phyloP scores from a whole-genome alignment of 2,888 invertebrate species.

The Cryptus viduatorius region DNA sequence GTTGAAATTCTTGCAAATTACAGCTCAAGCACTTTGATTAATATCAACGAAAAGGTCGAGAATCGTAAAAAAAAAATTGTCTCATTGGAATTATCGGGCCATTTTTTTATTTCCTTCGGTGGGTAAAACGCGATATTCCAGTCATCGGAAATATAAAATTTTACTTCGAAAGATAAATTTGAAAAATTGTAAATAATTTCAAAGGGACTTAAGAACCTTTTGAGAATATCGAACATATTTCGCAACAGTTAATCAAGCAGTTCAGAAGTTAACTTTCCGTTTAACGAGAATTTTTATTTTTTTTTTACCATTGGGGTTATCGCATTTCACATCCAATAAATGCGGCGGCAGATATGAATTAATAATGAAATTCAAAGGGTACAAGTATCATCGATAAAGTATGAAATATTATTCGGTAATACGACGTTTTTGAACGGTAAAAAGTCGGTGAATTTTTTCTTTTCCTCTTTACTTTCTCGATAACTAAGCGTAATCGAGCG shows the following conservation, averaged over 20 bases:
- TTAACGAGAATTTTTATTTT: neutral
- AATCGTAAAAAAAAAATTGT: neutral
- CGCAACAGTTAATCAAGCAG: neutral
- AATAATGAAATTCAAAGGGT: neutral
- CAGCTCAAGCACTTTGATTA: constrained; percentile 17
- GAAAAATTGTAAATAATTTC: too few relatives aligned
- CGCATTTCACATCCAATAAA: neutral
- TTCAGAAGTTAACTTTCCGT: neutral
- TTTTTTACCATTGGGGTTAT: neutral
- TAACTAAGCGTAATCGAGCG: neutral
- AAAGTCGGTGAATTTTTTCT: neutral
- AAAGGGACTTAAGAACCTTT: too few relatives aligned
- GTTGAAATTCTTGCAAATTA: constrained; percentile 28
- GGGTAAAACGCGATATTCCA: too few relatives aligned
- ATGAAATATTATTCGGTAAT: neutral
- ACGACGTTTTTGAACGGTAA: neutral
- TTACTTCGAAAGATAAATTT: too few relatives aligned
- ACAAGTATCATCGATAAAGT: neutral
- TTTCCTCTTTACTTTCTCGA: neutral
- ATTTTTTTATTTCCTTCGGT: too few relatives aligned
- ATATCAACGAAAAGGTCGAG: neutral
- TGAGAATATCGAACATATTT: too few relatives aligned
- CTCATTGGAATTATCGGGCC: neutral
- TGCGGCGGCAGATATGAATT: neutral
- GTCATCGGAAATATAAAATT: too few relatives aligned